These are phyloP conservation scores for Tetranychus piercei DNA, from an alignment of 2,888 invertebrate species.

Conservation along the genomic window DNA sequence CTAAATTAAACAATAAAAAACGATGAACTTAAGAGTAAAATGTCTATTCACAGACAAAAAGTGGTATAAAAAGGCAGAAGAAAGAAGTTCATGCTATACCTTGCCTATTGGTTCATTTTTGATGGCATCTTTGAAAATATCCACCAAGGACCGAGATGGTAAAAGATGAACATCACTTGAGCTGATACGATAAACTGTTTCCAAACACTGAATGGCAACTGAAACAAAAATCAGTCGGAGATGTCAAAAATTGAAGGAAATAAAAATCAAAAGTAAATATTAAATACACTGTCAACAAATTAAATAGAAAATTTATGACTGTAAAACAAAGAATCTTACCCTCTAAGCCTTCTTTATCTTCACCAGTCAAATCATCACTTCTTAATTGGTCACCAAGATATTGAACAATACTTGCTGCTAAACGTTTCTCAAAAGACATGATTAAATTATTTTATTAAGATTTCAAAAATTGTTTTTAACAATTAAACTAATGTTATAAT, in stretches of 20 bases:
- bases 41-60: neutral
- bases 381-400: conserved; percentile 37
- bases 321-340: conserved; percentile 29
- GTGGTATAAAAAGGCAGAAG: neutral
- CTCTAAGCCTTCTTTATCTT: conserved; percentile 56
- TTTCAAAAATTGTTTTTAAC: too few species aligned
- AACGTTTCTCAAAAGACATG: conserved; percentile 20
- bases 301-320: neutral
- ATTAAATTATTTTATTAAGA: neutral
- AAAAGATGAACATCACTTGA: conserved; percentile 34
- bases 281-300: neutral
- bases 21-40: neutral
- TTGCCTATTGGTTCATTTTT: conserved; percentile 21
- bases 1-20: neutral
- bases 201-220: conserved; percentile 82
- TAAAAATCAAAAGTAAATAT: neutral
- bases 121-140: conserved; percentile 34
- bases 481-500: too few species aligned
- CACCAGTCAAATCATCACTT: conserved; percentile 32
- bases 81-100: neutral
- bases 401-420: conserved; percentile 37
- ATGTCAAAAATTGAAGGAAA: conserved; percentile 1
- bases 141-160: conserved; percentile 34
- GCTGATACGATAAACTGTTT: conserved; percentile 61
- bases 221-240: conserved; percentile 6